Conservation (phyloP, 2,888 invertebrate species). For the Drosophila macrothrix region DNA sequence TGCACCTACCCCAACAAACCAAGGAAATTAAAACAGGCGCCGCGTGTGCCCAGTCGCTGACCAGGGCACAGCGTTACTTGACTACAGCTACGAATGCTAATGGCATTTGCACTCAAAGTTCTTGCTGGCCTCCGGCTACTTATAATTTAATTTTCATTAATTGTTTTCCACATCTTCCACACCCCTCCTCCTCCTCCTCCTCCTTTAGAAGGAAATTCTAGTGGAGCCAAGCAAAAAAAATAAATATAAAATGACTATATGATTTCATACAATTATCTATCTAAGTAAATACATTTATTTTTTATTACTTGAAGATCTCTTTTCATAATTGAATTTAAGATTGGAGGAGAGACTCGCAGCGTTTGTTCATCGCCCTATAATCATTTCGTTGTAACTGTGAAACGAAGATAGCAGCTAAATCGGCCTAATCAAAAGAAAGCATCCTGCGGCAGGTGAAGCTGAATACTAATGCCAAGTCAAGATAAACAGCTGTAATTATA, state of each 20-base stretch:
- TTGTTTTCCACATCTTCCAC: slow-evolving; percentile 61
- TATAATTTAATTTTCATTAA: slow-evolving; percentile 77
- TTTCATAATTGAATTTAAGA: neutral
- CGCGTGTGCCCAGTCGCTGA: slow-evolving; percentile 21
- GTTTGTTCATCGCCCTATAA: no score
- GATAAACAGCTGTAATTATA: neutral
- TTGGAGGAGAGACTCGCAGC: no score
- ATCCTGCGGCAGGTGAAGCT: neutral
- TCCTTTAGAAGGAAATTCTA: neutral
- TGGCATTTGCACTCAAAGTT: slow-evolving; percentile 77
- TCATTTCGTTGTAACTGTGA: neutral
- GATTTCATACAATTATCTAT: neutral
- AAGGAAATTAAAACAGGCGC: slow-evolving; percentile 51
- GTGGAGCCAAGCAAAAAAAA: neutral
- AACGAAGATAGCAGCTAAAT: neutral
- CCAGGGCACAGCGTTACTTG: slow-evolving; percentile 23
- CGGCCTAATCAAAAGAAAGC: neutral
- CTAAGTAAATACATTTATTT: neutral
- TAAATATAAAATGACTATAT: neutral
- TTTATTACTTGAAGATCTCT: neutral
- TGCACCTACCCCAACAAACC: neutral
- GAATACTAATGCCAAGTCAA: neutral
- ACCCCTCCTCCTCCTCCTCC: neutral
- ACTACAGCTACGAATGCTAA: slow-evolving; percentile 51
- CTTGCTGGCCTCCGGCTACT: slow-evolving; percentile 66